Base-by-base conservation (phyloP, 1,140 invertebrate genomes). In the Scylla paramamosain region DNA sequence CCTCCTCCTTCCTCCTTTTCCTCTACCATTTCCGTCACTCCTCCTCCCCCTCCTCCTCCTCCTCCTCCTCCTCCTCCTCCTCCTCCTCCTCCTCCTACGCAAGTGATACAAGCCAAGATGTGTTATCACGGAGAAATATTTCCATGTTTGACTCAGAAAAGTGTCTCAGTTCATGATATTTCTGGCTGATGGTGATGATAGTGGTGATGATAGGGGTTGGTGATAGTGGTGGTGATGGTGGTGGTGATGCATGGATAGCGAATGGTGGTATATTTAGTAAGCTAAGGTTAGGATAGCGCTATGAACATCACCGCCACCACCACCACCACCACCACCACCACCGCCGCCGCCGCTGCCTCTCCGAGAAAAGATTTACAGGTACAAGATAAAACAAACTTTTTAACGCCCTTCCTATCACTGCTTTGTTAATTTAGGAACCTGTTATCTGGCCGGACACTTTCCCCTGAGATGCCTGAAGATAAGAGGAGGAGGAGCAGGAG, bases 371-470 rank as follows among this genome's bases (percentile, higher is more conserved):
- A 94, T 45, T 82, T 94, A 91, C 90, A 29, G 32, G 52, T 77
- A 45, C 52, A 82, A 94, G 93, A 94, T 94, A 94, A 94, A 91
- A 91, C 93, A 20, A 94, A 91, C 86, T 94, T 94, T 94, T 94
- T 94, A 94, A 94, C 93, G 93, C 93, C 87, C 87, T n/a, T 88
- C 93, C 86, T 90, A 94, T 94, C 93, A 90, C 93, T 28, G 87
- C n/a, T 67, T 90, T 94, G 93, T 94, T 94, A 94, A 94, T 94
- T 94, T 94, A 94, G 48, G 93, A 31, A 91, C 87, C 83, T 52
- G 93, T 48, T 94, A 94, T 94, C 93, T 45, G 0, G 39, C 32
- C 87, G 25, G 39, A 59, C 32, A n/a, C 48, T 67, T 94, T 90
- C 90, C 87, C 67, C 67, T 39, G 28, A 94, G 93, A 94, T 94